These are phyloP conservation scores for Suricata suricatta DNA, from an alignment of 2,113 vertebrate genomes.

Conservation along the genomic window DNA sequence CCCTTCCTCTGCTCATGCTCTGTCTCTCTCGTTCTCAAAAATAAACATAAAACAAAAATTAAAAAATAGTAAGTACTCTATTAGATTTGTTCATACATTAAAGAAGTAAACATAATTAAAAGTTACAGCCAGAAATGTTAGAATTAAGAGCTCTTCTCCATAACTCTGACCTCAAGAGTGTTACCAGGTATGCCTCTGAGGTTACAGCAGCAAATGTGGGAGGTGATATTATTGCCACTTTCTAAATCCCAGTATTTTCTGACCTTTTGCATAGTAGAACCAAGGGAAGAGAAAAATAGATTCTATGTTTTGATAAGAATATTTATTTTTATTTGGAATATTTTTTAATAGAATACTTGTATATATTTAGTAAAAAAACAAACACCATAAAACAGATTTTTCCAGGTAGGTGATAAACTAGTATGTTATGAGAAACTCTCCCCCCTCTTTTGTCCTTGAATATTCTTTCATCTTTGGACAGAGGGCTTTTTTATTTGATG, in stretches of 20 bases:
- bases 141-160: background rate
- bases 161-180: background rate
- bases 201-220: background rate
- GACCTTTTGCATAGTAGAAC: background rate
- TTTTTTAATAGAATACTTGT: background rate
- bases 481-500: background rate
- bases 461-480: background rate
- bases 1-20: too few relatives aligned
- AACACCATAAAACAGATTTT: background rate
- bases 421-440: background rate
- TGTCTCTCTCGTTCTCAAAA: too few relatives aligned
- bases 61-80: background rate
- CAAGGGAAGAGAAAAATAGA: background rate
- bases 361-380: background rate
- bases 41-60: too few relatives aligned
- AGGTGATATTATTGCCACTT: background rate
- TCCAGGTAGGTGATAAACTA: background rate
- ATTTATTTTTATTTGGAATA: too few relatives aligned
- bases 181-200: background rate
- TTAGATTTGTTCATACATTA: background rate
- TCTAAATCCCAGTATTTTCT: background rate
- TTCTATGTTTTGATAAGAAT: background rate
- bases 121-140: background rate
- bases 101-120: background rate
- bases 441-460: background rate